Conservation (phyloP, 2,888 invertebrate species). For the Polydesmus complanatus region DNA sequence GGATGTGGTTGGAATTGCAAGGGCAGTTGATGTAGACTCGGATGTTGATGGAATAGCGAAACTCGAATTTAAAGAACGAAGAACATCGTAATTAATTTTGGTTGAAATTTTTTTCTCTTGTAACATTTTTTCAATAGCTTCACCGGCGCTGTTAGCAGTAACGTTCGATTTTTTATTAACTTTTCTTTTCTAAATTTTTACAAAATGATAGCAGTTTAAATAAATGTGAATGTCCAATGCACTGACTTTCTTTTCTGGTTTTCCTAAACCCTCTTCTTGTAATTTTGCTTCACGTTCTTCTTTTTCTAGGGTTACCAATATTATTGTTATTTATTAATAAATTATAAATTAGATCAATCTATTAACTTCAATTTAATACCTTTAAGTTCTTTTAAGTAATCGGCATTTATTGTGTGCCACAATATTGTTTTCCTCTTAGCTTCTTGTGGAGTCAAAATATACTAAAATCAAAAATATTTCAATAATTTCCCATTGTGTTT, state of each 20-base stretch:
- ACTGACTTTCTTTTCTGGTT: slow-evolving; percentile 52
- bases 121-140: slow-evolving; percentile 91
- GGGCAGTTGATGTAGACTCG: not conserved
- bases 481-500: not conserved
- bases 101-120: slow-evolving; percentile 89
- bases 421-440: slow-evolving; percentile 61
- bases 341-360: too few species aligned
- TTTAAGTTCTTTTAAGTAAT: slow-evolving; percentile 69
- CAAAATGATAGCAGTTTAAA: slow-evolving; percentile 27
- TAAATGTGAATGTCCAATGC: slow-evolving; percentile 19
- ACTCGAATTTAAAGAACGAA: slow-evolving; percentile 54
- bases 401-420: slow-evolving; percentile 80
- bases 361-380: too few species aligned
- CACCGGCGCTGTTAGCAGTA: slow-evolving; percentile 43
- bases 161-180: slow-evolving; percentile 22
- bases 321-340: too few species aligned
- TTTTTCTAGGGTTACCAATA: too few species aligned
- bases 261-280: slow-evolving; percentile 57
- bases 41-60: not conserved
- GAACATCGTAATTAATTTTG: slow-evolving; percentile 95
- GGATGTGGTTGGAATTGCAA: too few species aligned
- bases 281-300: slow-evolving; percentile 66
- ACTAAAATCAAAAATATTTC: slow-evolving; percentile 29
- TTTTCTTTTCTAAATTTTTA: slow-evolving; percentile 23
- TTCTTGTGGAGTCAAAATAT: slow-evolving; percentile 71